These are phyloP conservation scores for Tamias sibiricus DNA, from an alignment of 2,113 vertebrate genomes.

Conservation along the genomic window DNA sequence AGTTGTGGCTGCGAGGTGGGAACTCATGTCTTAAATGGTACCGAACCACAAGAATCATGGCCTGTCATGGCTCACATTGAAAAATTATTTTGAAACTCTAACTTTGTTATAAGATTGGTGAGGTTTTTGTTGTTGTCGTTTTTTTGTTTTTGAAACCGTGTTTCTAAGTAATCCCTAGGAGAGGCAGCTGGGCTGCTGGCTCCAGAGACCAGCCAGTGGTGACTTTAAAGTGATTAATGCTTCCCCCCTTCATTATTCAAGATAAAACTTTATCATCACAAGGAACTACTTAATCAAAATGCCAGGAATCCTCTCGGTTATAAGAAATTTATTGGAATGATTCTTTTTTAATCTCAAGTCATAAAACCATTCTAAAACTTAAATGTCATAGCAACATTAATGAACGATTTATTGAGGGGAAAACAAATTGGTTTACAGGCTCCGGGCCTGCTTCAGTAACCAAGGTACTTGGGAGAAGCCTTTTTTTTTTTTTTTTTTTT, in stretches of 20 bases:
- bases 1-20: background rate
- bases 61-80: background rate
- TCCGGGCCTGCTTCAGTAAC: background rate
- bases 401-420: constrained; percentile 51
- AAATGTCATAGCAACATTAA: constrained; percentile 69
- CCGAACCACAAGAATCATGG: too few relatives aligned
- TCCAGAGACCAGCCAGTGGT: background rate
- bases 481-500: too few relatives aligned
- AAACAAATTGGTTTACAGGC: constrained; percentile 44
- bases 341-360: constrained; percentile 74
- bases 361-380: constrained; percentile 71
- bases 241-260: constrained; percentile 56
- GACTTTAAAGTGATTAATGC: constrained; percentile 68
- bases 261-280: constrained; percentile 67
- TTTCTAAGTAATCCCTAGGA: constrained; percentile 36
- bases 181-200: background rate
- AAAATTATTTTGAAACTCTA: background rate
- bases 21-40: too few relatives aligned
- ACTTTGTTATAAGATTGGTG: background rate
- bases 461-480: background rate
- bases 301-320: constrained; percentile 71
- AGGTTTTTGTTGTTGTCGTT: background rate
- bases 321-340: constrained; percentile 69
- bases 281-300: constrained; percentile 74
- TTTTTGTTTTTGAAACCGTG: background rate